Evolutionary conservation across 2,113 vertebrate genomes (phyloP), one percentile per base, ranked within the genome.

Genomic region (Chionomys nivalis): DNA sequence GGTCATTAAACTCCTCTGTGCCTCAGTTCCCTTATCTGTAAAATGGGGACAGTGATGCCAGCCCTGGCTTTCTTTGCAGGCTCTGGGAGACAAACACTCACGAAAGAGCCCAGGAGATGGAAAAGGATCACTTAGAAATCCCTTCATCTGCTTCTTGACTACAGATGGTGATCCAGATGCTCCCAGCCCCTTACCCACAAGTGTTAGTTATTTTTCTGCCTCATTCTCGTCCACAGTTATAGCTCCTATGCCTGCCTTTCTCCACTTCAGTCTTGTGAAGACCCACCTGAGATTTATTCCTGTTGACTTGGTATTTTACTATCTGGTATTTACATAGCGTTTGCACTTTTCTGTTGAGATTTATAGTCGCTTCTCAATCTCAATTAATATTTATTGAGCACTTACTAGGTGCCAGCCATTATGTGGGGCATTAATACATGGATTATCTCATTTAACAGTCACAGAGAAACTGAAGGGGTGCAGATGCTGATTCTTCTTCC

Each of bases 261-360:
- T 91, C 77, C 76, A 33, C 83, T 73, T 70, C 44, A 21, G 92
- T 77, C 90, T 94, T 93, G 89, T 94, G 91, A 94, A 91, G 68
- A 89, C 65, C 47, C 39, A n/a, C 23, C 78, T 78, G 44, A 82
- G 90, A 96, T 96, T 94, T 93, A 68, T 83, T 78, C 66, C 75
- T 39, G n/a, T 73, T 82, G 95, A 93, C 82, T 79, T 70, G 79
- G 61, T 63, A 86, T 96, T 97, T 93, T 92, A 78, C 88, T 79
- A 1, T 63, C 28, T 77, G 79, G 87, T 65, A 70, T 87, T 96
- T 94, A 81, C 65, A 87, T 44, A 78, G 13, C 73, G 68, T 75
- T 68, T 75, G 47, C 47, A 86, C 81, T 78, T 89, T 92, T 63
- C 90, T 70, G 31, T 42, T 85, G 75, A 66, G 72, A 94, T 93